A percentile compares a stretch with the other conserved stretches of the same genome.
Conservation (phyloP, 2,797 vertebrate species). For the Centroberyx gerrardi region DNA sequence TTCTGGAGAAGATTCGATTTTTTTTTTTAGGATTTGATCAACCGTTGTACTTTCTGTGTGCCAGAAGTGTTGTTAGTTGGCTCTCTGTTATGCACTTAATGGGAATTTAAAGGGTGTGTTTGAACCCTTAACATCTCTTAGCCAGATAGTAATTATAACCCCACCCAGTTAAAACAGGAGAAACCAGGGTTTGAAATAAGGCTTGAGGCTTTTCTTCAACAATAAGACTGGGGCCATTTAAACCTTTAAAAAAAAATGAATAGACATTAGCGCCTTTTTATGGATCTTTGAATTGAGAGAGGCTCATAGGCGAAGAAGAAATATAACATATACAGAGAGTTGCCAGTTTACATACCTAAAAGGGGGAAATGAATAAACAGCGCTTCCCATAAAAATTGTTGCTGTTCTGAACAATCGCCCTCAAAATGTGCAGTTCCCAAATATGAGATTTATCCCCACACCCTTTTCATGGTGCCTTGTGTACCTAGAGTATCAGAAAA, state of each 20-base stretch:
- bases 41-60: not conserved
- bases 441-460: too few species aligned
- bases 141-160: slow-evolving; percentile 42
- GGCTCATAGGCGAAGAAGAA: too few species aligned
- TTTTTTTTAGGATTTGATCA: too few species aligned
- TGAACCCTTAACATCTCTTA: slow-evolving; percentile 23
- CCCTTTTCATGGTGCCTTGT: too few species aligned
- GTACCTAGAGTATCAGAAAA: too few species aligned
- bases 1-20: not conserved
- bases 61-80: not conserved
- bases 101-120: slow-evolving; percentile 54
- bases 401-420: not conserved
- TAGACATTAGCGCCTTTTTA: too few species aligned
- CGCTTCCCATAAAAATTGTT: not conserved
- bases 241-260: too few species aligned
- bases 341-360: too few species aligned
- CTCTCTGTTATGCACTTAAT: slow-evolving; percentile 6
- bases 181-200: slow-evolving; percentile 32
- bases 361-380: too few species aligned
- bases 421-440: not conserved
- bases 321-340: too few species aligned
- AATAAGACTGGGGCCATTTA: not conserved
- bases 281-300: too few species aligned
- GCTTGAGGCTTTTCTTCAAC: not conserved
- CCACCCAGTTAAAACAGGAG: slow-evolving; percentile 51